Base-by-base conservation (phyloP, 2,888 invertebrate species). In the Boloria selene region DNA sequence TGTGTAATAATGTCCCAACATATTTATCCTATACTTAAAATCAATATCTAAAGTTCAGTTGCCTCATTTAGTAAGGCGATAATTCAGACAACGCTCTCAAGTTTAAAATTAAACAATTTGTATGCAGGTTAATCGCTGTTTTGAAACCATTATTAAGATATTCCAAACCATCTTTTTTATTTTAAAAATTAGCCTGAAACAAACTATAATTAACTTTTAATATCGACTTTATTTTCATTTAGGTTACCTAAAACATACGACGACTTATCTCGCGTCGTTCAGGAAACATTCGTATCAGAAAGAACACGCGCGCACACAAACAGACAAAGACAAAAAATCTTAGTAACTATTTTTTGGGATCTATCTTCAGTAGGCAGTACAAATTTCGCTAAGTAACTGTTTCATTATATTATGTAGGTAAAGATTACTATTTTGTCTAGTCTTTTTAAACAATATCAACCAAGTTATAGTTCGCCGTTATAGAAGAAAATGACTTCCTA, bases 91-190 rank as follows among this genome's bases (percentile, higher is more conserved):
- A 56, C 45, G 45, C 0, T 10, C 31, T 4, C n/a, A 10, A 26
- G 44, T 45, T 45, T 22, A 45, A 45, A 44, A 44, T 45, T 56
- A 26, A n/a, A 18, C 26, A 45, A 45, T 45, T 45, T 56, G 26
- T 26, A 56, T 56, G 56, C 56, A 56, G 56, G 56, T 45, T 56
- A 56, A 45, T 45, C 22, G 56, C 22, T 26, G 4, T 45, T 56
- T 22, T 45, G 45, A 16, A 56, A 56, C 45, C 10, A 16, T 13
- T 0, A 45, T 45, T 16, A 38, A 22, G 38, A 55, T 14, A 16
- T 45, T 22, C 45, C 16, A 42, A 45, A 26, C 44, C 45, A 45
- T 56, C 26, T 56, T 56, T 13, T n/a, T n/a, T n/a, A n/a, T n/a
- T n/a, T 14, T 17, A 14, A 55, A 13, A 17, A 18, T 14, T 42